phyloP scores from a whole-genome alignment of 2,113 vertebrate genomes.

The Salvator merianae region DNA sequence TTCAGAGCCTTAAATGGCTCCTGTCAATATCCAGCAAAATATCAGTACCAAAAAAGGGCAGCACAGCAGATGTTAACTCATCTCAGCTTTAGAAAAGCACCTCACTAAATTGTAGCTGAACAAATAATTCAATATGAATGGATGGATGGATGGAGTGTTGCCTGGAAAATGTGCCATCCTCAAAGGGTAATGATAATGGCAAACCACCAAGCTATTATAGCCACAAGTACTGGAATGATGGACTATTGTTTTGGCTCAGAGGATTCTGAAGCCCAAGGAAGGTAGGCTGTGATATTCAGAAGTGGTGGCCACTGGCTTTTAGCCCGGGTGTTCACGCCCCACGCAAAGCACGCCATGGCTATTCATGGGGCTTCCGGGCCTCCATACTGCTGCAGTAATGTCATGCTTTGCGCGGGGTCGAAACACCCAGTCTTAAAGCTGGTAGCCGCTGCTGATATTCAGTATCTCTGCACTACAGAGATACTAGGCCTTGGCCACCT shows the following conservation, averaged over 20 bases:
- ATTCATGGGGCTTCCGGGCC: too few species aligned
- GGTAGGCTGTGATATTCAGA: too few species aligned
- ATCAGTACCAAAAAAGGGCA: neutral
- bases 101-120: neutral
- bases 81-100: neutral
- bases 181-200: neutral
- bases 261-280: neutral
- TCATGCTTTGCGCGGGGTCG: too few species aligned
- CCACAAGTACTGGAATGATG: neutral
- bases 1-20: too few species aligned
- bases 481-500: neutral
- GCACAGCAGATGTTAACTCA: neutral
- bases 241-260: neutral
- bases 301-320: too few species aligned
- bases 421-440: too few species aligned
- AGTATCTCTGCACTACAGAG: neutral
- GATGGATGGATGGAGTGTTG: neutral
- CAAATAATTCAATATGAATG: slow-evolving; percentile 18
- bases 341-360: too few species aligned
- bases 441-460: too few species aligned
- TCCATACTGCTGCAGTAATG: too few species aligned
- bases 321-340: too few species aligned
- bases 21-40: too few species aligned
- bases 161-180: neutral
- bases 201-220: neutral